A percentile compares a stretch with the other conserved stretches of the same genome.
phyloP scores from a whole-genome alignment of 2,797 vertebrate species.

The Aplochiton taeniatus region DNA sequence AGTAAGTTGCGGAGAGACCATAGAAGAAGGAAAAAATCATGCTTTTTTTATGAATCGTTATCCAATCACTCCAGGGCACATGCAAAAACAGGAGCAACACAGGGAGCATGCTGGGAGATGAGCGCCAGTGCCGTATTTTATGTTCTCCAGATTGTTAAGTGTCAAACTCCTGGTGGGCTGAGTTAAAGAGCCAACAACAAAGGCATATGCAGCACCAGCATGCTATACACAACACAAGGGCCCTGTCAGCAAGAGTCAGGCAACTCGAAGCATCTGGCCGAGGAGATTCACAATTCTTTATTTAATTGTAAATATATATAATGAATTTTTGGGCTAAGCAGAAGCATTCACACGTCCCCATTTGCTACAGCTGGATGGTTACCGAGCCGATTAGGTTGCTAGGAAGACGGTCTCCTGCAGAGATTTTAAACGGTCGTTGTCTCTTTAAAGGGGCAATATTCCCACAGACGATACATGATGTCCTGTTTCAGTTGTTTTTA shows the following conservation, averaged over 20 bases:
- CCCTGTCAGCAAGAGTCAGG: conserved; percentile 46
- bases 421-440: conserved; percentile 17
- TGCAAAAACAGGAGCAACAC: conserved; percentile 39
- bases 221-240: conserved; percentile 47
- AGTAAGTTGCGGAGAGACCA: conserved; percentile 16
- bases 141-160: conserved; percentile 67
- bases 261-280: conserved; percentile 55
- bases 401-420: conserved; percentile 23
- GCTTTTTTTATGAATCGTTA: conserved; percentile 53
- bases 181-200: conserved; percentile 65
- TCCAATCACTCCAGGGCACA: conserved; percentile 51
- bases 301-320: conserved; percentile 32
- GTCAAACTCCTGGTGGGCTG: conserved; percentile 56
- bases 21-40: conserved; percentile 22
- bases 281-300: conserved; percentile 28
- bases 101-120: conserved; percentile 56
- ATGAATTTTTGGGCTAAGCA: conserved; percentile 35
- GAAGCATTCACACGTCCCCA: conserved; percentile 20
- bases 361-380: conserved; percentile 30
- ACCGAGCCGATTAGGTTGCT: conserved; percentile 14
- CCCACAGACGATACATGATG: conserved; percentile 15
- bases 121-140: conserved; percentile 51
- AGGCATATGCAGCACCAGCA: conserved; percentile 57
- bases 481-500: conserved; percentile 9
- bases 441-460: conserved; percentile 28